Evolutionary conservation across 2,797 vertebrate genomes (phyloP).

Genomic region (Falco berigora): DNA sequence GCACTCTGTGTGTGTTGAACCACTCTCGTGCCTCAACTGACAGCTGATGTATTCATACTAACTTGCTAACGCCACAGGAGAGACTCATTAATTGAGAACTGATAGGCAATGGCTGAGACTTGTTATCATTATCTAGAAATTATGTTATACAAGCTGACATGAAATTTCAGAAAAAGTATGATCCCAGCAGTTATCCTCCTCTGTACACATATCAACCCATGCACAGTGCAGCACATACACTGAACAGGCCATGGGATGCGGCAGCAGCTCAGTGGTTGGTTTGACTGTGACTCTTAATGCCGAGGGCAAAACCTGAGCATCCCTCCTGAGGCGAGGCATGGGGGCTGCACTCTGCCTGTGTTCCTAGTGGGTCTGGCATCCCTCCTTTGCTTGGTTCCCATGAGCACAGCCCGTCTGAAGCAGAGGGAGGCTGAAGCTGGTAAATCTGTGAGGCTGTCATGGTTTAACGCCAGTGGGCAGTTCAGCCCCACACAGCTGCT

Average conservation of each 20-base stretch:
- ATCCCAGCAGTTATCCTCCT: background rate
- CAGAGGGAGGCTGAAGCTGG: too few relatives aligned
- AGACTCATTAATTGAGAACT: background rate
- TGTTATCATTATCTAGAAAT: background rate
- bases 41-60: background rate
- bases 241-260: background rate
- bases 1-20: background rate
- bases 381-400: background rate
- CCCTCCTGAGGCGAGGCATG: too few relatives aligned
- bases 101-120: background rate
- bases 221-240: rapidly evolving
- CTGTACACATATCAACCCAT: rapidly evolving
- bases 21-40: background rate
- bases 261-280: rapidly evolving
- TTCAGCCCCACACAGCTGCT: background rate
- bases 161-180: background rate
- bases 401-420: background rate
- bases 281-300: background rate
- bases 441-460: too few relatives aligned
- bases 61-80: background rate
- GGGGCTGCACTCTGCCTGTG: background rate
- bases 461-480: background rate
- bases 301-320: rapidly evolving
- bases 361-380: background rate
- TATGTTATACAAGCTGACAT: background rate